These are phyloP conservation scores for Latrodectus geometricus DNA, from an alignment of 1,140 invertebrate genomes.

Conservation along the genomic window DNA sequence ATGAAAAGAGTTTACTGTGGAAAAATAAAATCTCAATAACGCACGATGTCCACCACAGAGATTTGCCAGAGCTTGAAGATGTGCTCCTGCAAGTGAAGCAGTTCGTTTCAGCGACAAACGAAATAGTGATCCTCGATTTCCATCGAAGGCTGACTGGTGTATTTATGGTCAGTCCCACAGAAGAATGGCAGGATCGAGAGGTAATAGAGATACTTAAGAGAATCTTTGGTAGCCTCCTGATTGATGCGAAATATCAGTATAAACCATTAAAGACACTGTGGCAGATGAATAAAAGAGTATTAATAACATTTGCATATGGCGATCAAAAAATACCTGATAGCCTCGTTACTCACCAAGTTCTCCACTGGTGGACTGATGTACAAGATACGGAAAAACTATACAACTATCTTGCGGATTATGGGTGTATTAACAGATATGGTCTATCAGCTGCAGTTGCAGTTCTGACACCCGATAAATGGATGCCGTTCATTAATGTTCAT, in stretches of 20 bases:
- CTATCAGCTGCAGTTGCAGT: conserved; percentile 80
- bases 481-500: too few species aligned
- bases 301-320: neutral
- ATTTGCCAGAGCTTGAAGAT: conserved; percentile 59
- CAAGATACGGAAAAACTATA: neutral
- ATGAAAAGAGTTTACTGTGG: neutral
- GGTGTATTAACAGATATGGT: neutral
- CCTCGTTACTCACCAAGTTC: neutral
- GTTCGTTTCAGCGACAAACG: conserved; percentile 69
- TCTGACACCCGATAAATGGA: conserved; percentile 79
- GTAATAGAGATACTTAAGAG: conserved; percentile 71
- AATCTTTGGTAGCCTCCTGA: conserved; percentile 70
- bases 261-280: conserved; percentile 55
- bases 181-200: conserved; percentile 69
- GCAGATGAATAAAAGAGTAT: conserved; percentile 7
- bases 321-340: conserved; percentile 53
- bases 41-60: conserved; percentile 66
- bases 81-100: conserved; percentile 62
- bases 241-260: conserved; percentile 68
- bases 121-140: conserved; percentile 79
- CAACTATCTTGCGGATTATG: neutral
- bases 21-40: conserved; percentile 65
- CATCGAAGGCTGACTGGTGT: conserved; percentile 73
- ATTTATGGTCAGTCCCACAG: neutral
- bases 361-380: conserved; percentile 15